phyloP scores from a whole-genome alignment of 2,888 invertebrate species.

The Sipha maydis region DNA sequence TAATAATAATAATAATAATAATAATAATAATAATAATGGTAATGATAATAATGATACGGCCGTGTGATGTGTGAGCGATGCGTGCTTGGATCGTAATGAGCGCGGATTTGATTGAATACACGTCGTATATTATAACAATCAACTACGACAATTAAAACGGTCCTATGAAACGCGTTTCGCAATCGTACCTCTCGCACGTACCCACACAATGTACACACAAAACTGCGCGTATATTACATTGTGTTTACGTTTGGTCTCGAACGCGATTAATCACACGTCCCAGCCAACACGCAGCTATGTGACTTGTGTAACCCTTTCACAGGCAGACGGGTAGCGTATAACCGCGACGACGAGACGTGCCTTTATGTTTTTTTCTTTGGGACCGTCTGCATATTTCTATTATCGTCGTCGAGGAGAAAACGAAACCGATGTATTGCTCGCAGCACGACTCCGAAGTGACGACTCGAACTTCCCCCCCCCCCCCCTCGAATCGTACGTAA shows the following conservation, averaged over 20 bases:
- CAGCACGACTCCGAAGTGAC: too few relatives aligned
- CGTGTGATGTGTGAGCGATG: too few relatives aligned
- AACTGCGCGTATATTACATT: neutral
- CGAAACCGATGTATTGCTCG: too few relatives aligned
- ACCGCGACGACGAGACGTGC: too few relatives aligned
- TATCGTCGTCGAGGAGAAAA: neutral
- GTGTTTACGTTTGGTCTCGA: constrained; percentile 2
- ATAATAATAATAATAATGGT: too few relatives aligned
- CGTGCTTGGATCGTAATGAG: too few relatives aligned
- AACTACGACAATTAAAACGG: neutral
- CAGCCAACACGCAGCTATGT: neutral
- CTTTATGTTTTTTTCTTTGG: neutral
- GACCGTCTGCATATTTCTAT: neutral
- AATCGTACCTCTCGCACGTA: neutral
- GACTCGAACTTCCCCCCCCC: too few relatives aligned
- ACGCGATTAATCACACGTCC: neutral
- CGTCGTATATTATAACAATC: too few relatives aligned
- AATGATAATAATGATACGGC: too few relatives aligned
- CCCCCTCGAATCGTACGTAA: too few relatives aligned
- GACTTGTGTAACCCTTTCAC: neutral
- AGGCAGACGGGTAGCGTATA: neutral
- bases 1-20: too few relatives aligned
- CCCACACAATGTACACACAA: neutral
- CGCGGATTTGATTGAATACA: too few relatives aligned
- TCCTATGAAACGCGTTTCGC: neutral